Evolutionary conservation across 2,888 invertebrate genomes (phyloP).

Genomic region (Tuta absoluta): DNA sequence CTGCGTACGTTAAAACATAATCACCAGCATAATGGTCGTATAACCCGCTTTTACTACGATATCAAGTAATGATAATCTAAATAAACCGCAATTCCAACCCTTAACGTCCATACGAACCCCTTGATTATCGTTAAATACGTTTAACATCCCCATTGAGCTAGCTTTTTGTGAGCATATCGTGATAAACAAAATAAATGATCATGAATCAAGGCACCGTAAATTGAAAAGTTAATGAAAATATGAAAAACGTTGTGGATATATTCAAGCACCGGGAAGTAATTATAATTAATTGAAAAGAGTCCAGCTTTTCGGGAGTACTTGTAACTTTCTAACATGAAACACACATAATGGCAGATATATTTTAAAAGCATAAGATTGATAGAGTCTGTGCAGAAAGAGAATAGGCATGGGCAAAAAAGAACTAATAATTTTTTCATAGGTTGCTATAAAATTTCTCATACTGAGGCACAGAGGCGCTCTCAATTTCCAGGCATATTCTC

Average conservation of each 20-base stretch:
- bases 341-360: no score
- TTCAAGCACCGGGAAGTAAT: no score
- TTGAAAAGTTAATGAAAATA: background rate
- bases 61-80: slow-evolving; percentile 14
- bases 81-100: background rate
- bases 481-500: no score
- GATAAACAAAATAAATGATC: background rate
- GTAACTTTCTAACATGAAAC: no score
- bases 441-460: no score
- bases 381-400: no score
- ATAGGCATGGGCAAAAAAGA: no score
- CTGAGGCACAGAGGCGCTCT: no score
- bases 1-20: background rate
- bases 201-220: background rate
- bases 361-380: no score
- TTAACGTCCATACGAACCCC: background rate
- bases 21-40: background rate
- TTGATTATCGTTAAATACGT: background rate
- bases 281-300: no score
- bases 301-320: no score
- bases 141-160: background rate
- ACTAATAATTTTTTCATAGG: no score
- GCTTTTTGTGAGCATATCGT: background rate
- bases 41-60: background rate
- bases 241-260: background rate